These are phyloP conservation scores for Bursaphelenchus okinawaensis DNA, from an alignment of 2,888 invertebrate species.

Conservation along the genomic window DNA sequence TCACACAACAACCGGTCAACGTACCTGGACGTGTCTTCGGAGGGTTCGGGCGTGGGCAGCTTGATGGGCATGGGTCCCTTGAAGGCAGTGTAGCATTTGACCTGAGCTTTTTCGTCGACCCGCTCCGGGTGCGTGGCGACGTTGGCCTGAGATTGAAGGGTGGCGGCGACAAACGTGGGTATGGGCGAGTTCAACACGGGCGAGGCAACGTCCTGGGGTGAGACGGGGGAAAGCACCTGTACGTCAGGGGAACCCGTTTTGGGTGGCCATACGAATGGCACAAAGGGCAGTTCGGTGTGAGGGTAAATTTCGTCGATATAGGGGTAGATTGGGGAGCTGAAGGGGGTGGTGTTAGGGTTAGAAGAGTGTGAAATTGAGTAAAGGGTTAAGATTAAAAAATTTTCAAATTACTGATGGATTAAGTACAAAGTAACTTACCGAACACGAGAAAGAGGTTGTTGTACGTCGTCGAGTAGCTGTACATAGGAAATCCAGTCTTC, in stretches of 20 bases:
- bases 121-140: neutral
- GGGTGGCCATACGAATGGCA: conserved; percentile 11
- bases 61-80: neutral
- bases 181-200: neutral
- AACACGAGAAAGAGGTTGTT: conserved; percentile 9
- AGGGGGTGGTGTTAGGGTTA: neutral
- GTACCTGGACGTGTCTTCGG: neutral
- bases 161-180: neutral
- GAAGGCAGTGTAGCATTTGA: neutral
- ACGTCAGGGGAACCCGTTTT: neutral
- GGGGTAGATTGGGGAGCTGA: conserved; percentile 13
- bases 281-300: conserved; percentile 4
- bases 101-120: neutral
- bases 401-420: neutral
- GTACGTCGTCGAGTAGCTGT: conserved; percentile 46
- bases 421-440: conserved; percentile 1
- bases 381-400: neutral
- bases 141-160: neutral
- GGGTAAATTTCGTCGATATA: conserved; percentile 8
- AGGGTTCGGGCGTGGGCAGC: neutral
- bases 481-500: conserved; percentile 55
- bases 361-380: neutral
- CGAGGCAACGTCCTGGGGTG: neutral
- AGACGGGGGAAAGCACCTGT: neutral
- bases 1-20: too few species aligned